A percentile compares a stretch with the other conserved stretches of the same genome.
Conservation (phyloP, 2,113 vertebrate genomes). For the Hippotragus niger region DNA sequence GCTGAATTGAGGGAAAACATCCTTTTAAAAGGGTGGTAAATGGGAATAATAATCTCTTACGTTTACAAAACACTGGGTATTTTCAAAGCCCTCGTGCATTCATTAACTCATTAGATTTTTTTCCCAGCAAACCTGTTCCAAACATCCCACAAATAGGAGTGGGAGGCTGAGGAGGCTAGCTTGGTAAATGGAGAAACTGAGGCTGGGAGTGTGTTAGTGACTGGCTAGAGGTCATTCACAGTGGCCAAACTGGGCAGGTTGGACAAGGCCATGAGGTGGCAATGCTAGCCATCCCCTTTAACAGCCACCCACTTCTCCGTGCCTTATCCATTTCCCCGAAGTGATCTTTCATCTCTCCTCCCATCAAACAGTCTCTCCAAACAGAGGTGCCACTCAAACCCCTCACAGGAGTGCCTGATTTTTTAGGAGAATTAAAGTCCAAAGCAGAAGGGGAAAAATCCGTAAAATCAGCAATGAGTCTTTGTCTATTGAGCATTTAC, state of each 20-base stretch:
- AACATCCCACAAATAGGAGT: neutral
- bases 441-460: neutral
- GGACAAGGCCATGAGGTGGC: neutral
- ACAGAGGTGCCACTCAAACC: neutral
- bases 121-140: neutral
- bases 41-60: slow-evolving; percentile 54
- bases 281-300: neutral
- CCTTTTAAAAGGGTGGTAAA: slow-evolving; percentile 59
- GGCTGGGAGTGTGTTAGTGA: neutral
- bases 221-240: neutral
- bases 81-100: slow-evolving; percentile 29
- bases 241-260: neutral
- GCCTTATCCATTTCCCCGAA: neutral
- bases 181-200: neutral
- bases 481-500: neutral
- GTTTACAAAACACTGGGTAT: slow-evolving; percentile 49
- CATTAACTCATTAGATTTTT: slow-evolving; percentile 37
- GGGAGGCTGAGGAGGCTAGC: neutral
- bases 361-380: neutral
- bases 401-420: neutral
- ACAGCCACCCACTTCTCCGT: neutral
- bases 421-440: neutral
- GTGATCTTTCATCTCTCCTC: neutral
- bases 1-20: slow-evolving; percentile 63
- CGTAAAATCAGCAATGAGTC: accelerated